A percentile compares a stretch with the other conserved stretches of the same genome.
Evolutionary conservation across 2,113 vertebrate genomes (phyloP).

Genomic region (Apus apus): DNA sequence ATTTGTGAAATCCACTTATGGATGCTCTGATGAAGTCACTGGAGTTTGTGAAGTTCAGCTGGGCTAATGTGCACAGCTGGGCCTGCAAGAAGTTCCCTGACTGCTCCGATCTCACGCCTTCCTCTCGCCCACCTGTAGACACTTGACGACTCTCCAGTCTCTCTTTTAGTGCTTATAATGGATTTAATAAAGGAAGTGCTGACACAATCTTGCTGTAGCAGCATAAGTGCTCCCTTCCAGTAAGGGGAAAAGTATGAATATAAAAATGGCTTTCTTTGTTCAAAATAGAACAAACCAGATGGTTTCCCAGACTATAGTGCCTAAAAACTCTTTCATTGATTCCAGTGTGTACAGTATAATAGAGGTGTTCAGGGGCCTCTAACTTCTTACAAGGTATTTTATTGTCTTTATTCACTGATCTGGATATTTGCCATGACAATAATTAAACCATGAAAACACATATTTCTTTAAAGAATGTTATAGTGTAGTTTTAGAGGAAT

Average conservation of each 20-base stretch:
- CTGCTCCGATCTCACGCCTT: conserved; percentile 9
- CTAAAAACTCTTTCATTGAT: conserved; percentile 68
- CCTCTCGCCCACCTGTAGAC: conserved; percentile 34
- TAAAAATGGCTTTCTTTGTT: conserved; percentile 73
- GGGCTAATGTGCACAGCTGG: background rate
- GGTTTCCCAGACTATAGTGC: conserved; percentile 65
- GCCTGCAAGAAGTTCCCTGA: background rate
- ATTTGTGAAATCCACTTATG: background rate
- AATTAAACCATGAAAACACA: conserved; percentile 63
- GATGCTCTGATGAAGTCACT: conserved; percentile 1
- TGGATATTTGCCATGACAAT: conserved; percentile 72
- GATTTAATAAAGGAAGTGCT: conserved; percentile 73
- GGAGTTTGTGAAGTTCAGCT: background rate
- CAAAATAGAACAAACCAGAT: conserved; percentile 65
- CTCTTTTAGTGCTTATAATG: conserved; percentile 34
- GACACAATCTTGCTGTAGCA: conserved; percentile 41
- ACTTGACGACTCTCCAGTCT: conserved; percentile 15
- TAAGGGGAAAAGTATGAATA: conserved; percentile 20
- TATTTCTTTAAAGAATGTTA: conserved; percentile 55
- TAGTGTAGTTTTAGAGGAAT: background rate
- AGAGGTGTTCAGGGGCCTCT: conserved; percentile 66
- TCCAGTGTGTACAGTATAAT: conserved; percentile 68
- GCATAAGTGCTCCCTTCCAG: conserved; percentile 33
- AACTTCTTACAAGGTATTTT: conserved; percentile 63
- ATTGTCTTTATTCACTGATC: conserved; percentile 67